Base-by-base conservation (phyloP, 92 coral and sea anemone genomes). In the Epizoanthus rinbou region DNA sequence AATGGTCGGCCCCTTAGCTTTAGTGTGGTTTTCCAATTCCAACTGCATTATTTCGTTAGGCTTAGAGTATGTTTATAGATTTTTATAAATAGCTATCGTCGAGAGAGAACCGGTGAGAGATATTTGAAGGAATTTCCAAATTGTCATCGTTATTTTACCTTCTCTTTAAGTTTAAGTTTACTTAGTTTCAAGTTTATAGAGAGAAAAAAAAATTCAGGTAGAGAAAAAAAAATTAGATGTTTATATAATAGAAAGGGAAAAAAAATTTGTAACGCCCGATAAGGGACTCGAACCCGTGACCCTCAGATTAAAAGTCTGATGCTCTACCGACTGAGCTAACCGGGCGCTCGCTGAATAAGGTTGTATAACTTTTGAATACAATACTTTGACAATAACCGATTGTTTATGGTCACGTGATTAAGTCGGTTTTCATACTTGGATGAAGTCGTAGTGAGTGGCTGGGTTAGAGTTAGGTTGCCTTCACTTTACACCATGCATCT, bases 221-320 rank as follows among this genome's bases (percentile, higher is more conserved):
- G 21, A 23, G 57, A 39, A 84, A 58, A 84, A 24, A 69, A 85
- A 64, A 16, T 23, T 25, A n/a, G n/a, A n/a, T n/a, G n/a, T n/a
- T n/a, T 9, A 19, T 31, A 24, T 5, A 3, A 22, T 28, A 62
- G 6, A 58, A 7, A 57, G 3, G 35, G 68, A 70, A 73, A 43
- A 72, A 63, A 69, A 6, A 54, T 3, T 19, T 18, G 74, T 37
- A 37, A 37, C 97, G 98, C 98, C 98, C 98, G 96, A 91, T 95
- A 94, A 70, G 98, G 98, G 98, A 93, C 98, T 95, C 82, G 98
- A 95, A 95, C 98, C 98, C 98, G 62, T 94, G 98, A 83, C 98
- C 98, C 98, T 95, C 98, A 95, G 98, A 95, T 95, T 95, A 95
- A 95, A 95, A 95, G 98, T 94, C 98, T 95, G 98, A 95, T 95